Base-by-base conservation (phyloP, 1,140 invertebrate genomes). In the Diachasmimorpha longicaudata region DNA sequence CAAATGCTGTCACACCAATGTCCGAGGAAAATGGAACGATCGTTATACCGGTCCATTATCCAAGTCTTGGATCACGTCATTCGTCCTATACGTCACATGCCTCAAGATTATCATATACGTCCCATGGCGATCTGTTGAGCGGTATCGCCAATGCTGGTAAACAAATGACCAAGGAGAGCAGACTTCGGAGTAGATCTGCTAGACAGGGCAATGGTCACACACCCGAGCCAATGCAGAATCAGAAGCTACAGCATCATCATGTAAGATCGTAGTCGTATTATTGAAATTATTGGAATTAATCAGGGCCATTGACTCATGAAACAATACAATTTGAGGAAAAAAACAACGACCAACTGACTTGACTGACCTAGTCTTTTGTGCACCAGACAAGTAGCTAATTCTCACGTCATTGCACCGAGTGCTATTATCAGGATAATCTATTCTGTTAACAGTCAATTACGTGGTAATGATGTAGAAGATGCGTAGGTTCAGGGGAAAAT, bases 1-100 rank as follows among this genome's bases (percentile, higher is more conserved):
- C 97, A 63, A 97, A 97, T 84, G 98, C 97, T 68, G 97, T 98
- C 3, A 99, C 97, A 58, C 98, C 98, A 13, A 98, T 98, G 95
- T 98, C 96, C 70, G 98, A 99, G 90, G 97, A 99, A 87, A 98
- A 97, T 87, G 96, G 96, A 80, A 96, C 96, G 79, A 97, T 97
- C 87, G 95, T 97, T 80, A 95, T 98, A 78, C 95, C 96, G 8
- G 93, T 96, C 81, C 96, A 96, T 87, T 95, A 95, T 85, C 91
- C 94, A 77, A 95, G 93, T 89, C 91, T 95, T 87, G 94, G 94
- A 78, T 97, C 96, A 72, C 92, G 96, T 78, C 96, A 97, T 88
- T 97, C 96, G 71, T 97, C 96, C 74, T 98, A 98, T 88, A 98
- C 96, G 70, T 98, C 96, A 58, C 96, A 98, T 86, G 95, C 95